These are phyloP conservation scores for Flabesymbios commensalis DNA, from an alignment of 2,888 invertebrate genomes.

Conservation along the genomic window DNA sequence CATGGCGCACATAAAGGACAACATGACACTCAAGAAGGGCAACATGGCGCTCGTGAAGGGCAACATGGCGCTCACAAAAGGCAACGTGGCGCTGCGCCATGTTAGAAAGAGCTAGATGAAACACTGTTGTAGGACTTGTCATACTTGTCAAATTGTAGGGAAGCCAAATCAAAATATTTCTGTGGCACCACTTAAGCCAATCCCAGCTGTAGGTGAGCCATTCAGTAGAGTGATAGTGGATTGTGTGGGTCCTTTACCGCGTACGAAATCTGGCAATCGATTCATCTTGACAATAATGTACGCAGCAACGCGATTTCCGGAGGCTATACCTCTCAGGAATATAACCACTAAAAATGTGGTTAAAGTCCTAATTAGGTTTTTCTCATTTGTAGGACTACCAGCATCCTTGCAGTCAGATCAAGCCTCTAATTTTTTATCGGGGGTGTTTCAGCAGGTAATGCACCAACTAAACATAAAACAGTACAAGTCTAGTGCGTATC, in stretches of 20 bases:
- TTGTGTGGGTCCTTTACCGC: conserved; percentile 3
- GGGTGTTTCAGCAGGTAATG: conserved; percentile 11
- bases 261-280: neutral
- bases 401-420: conserved; percentile 11
- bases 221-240: neutral
- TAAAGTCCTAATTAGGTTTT: neutral
- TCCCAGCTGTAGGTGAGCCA: neutral
- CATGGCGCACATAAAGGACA: too few relatives aligned
- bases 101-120: too few relatives aligned
- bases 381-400: conserved; percentile 4
- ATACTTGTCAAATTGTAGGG: conserved; percentile 2
- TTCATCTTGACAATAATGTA: conserved; percentile 4
- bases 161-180: neutral
- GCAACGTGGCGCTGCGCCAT: too few relatives aligned
- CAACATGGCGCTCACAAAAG: too few relatives aligned
- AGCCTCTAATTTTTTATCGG: conserved; percentile 13
- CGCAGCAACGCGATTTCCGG: conserved; percentile 13
- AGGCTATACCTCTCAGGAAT: conserved; percentile 7
- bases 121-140: conserved; percentile 1
- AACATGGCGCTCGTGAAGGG: too few relatives aligned
- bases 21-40: too few relatives aligned
- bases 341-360: conserved; percentile 4
- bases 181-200: conserved; percentile 1
- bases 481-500: conserved; percentile 12
- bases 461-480: conserved; percentile 13